Conservation (phyloP, 1,140 invertebrate species). For the Lasioglossum albipes region DNA sequence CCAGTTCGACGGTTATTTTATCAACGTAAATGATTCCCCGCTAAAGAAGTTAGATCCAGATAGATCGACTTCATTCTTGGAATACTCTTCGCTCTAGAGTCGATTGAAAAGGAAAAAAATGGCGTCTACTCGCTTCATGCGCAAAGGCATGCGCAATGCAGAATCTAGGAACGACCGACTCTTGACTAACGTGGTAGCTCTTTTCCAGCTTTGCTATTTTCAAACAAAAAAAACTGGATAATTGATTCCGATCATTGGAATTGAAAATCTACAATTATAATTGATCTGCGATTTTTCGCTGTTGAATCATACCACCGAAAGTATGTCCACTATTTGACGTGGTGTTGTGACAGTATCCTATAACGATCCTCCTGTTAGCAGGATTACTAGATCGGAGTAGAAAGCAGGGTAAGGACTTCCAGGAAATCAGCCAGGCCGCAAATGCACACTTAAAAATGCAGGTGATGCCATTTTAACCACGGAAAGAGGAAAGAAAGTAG, state of each 20-base stretch:
- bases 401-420: too few species aligned
- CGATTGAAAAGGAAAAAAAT: neutral
- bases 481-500: neutral
- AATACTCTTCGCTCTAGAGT: neutral
- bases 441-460: too few species aligned
- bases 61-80: neutral
- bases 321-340: too few species aligned
- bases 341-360: too few species aligned
- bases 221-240: neutral
- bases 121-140: slow-evolving; percentile 9
- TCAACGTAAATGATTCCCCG: neutral
- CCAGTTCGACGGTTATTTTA: neutral
- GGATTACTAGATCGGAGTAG: too few species aligned
- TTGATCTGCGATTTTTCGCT: too few species aligned
- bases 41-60: neutral
- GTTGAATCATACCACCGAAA: too few species aligned
- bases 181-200: neutral
- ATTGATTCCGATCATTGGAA: neutral
- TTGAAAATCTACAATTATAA: neutral
- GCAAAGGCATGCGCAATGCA: slow-evolving; percentile 16
- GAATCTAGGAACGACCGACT: neutral
- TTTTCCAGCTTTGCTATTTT: neutral
- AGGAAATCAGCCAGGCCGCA: too few species aligned
- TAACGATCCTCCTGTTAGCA: too few species aligned
- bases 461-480: too few species aligned